Base-by-base conservation (phyloP, 2,888 invertebrate genomes). In the Temnothorax ravouxi region DNA sequence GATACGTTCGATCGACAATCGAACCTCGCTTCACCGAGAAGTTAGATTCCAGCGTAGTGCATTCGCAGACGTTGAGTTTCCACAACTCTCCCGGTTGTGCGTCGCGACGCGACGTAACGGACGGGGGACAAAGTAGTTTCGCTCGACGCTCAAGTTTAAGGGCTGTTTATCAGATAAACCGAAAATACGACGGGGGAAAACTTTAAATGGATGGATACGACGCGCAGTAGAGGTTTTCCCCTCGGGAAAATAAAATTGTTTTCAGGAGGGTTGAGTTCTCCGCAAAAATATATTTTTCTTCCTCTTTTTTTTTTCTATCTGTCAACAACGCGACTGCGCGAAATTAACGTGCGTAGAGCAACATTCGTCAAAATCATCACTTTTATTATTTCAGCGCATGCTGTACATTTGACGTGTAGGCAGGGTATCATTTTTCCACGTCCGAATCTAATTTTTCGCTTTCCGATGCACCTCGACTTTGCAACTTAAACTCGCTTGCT, bases 81-180 rank as follows among this genome's bases (percentile, higher is more conserved):
- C 21, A 41, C 29, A 29, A 29, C 29, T 25, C 6, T 47, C 15
- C 15, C 21, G 64, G 64, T 64, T 71, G 74, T 47, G 69, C 29
- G 38, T 44, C 72, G 56, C 47, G 59, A 11, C 72, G 56, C 47
- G 59, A 11, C 18, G 56, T 44, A 56, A 59, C n/a, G 29, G n/a
- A 61, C 74, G 59, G 29, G 18, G 18, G 61, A 47, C 56, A 34
- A 47, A 59, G 59, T 47, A 80, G 21, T 72, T 72, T 72, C 9
- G 25, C 34, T 38, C 15, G n/a, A 44, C 41, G 41, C 74, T 38
- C 67, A 54, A 67, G 54, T 41, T 47, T 44, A 56, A 41, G 25
- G n/a, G 29, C 54, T 72, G 74, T 79, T 80, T 72, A 61, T 72
- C 59, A 59, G 56, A 79, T 71, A 59, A 71, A 69, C 47, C 21